Percentiles rank a stretch among this genome's conserved stretches.
Conservation (phyloP, 2,888 invertebrate genomes). For the Monochamus alternatus region DNA sequence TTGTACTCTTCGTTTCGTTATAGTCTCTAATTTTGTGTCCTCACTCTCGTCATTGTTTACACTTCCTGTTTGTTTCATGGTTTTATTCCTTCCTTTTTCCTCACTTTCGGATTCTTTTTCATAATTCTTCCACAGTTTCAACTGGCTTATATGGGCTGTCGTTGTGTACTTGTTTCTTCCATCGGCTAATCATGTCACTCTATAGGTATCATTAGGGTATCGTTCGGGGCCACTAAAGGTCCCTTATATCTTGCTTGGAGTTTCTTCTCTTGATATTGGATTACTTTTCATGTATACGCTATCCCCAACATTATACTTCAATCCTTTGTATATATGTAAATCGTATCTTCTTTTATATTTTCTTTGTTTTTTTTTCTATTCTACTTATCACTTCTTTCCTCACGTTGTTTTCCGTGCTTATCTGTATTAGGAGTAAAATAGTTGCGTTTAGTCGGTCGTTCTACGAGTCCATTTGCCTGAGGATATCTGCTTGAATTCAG, state of each 20-base stretch:
- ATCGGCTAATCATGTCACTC: not conserved
- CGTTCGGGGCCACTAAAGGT: not conserved
- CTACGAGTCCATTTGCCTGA: conserved; percentile 32
- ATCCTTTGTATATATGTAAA: not conserved
- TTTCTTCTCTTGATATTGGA: not conserved
- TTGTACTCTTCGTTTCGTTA: no score
- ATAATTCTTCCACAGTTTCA: conserved; percentile 1
- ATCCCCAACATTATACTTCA: not conserved
- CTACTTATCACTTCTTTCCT: not conserved
- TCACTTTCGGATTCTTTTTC: not conserved
- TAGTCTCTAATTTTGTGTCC: no score
- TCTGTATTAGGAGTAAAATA: not conserved
- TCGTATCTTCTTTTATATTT: not conserved
- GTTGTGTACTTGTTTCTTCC: not conserved
- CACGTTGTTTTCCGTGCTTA: not conserved
- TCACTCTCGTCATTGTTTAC: no score
- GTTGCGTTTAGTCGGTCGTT: conserved; percentile 24
- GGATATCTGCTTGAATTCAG: conserved; percentile 26
- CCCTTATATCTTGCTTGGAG: not conserved
- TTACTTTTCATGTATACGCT: not conserved
- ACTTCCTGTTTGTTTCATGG: not conserved
- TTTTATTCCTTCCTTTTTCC: not conserved
- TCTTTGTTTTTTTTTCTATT: not conserved
- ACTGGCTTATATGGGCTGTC: not conserved
- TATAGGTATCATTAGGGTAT: not conserved